Conservation (phyloP, 2,113 vertebrate genomes). For the Gopherus evgoodei region DNA sequence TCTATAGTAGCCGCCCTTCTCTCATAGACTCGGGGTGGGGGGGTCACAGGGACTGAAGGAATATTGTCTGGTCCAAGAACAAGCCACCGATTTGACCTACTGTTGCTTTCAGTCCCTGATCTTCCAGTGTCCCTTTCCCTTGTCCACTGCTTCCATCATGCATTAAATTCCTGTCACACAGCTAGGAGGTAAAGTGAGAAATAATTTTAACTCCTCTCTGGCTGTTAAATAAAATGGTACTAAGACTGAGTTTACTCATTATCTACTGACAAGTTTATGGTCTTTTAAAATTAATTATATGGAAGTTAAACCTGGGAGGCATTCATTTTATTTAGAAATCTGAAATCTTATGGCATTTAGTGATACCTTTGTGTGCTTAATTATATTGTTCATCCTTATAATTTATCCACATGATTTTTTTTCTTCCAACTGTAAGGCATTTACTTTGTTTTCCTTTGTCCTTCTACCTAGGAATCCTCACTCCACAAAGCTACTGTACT, state of each 20-base stretch:
- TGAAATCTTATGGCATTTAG: conserved; percentile 24
- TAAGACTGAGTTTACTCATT: background rate
- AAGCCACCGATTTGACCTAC: background rate
- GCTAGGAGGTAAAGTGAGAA: background rate
- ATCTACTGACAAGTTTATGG: background rate
- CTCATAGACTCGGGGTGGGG: background rate
- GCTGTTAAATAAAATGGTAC: background rate
- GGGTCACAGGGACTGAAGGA: background rate
- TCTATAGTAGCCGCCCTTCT: background rate
- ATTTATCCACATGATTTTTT: background rate
- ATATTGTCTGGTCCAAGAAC: background rate
- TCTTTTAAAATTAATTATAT: conserved; percentile 12
- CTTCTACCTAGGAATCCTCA: background rate
- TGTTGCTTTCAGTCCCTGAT: background rate
- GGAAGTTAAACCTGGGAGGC: background rate
- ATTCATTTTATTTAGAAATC: conserved; percentile 10
- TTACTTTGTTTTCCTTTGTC: background rate
- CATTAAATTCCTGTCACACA: background rate
- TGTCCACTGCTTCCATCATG: background rate
- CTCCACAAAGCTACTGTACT: background rate
- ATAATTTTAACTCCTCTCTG: background rate
- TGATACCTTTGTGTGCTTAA: conserved; percentile 1
- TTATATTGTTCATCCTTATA: background rate
- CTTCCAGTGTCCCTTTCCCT: background rate
- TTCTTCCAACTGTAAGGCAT: background rate